A percentile compares a stretch with the other conserved stretches of the same genome.
Conservation (phyloP, 1,140 invertebrate genomes). For the Acromyrmex charruanus region DNA sequence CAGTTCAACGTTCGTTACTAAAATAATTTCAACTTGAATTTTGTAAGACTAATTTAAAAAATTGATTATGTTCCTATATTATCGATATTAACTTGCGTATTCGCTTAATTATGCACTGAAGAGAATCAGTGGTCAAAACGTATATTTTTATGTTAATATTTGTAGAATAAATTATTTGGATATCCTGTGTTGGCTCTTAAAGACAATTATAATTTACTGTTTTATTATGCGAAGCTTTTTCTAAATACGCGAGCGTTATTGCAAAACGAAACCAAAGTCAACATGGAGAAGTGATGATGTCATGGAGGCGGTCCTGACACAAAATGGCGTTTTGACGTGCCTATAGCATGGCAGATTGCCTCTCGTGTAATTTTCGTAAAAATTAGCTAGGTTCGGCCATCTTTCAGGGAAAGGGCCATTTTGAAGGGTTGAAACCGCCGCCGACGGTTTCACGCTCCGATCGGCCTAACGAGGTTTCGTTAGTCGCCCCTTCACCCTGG, state of each 20-base stretch:
- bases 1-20: too few relatives aligned
- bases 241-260: background rate
- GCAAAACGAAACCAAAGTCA: background rate
- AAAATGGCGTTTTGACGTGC: constrained; percentile 57
- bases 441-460: constrained; percentile 82
- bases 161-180: too few relatives aligned
- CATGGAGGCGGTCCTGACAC: constrained; percentile 7
- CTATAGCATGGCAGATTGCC: constrained; percentile 25
- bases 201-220: too few relatives aligned
- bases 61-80: too few relatives aligned
- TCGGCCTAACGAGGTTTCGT: constrained; percentile 82
- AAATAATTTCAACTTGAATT: too few relatives aligned
- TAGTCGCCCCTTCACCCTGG: constrained; percentile 69
- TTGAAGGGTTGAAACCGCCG: constrained; percentile 75
- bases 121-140: too few relatives aligned
- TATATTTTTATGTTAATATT: too few relatives aligned
- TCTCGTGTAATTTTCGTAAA: constrained; percentile 77
- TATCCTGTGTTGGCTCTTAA: too few relatives aligned
- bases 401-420: constrained; percentile 78
- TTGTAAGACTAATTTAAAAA: too few relatives aligned
- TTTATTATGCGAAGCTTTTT: background rate
- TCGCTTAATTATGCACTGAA: too few relatives aligned
- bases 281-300: background rate
- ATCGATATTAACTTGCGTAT: too few relatives aligned
- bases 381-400: constrained; percentile 80